Evolutionary conservation across 2,113 vertebrate species (phyloP).

Genomic region (Ibidorhyncha struthersii): DNA sequence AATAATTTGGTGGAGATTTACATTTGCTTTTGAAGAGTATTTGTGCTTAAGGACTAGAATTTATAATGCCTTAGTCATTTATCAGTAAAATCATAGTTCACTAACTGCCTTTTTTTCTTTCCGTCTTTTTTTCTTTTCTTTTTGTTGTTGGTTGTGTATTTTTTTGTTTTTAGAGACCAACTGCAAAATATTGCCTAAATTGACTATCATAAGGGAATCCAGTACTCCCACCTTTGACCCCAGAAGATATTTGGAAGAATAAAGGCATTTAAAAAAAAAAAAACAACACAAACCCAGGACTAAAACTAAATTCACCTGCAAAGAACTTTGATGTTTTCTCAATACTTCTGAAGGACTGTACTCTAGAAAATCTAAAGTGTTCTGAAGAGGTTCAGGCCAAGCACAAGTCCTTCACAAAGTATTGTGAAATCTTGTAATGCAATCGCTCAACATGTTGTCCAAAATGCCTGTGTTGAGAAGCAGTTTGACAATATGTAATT

Average conservation of each 20-base stretch:
- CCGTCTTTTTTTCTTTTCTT: too few species aligned
- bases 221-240: neutral
- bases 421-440: neutral
- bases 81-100: neutral
- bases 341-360: neutral
- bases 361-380: neutral
- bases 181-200: neutral
- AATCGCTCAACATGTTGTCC: neutral
- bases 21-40: conserved; percentile 36
- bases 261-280: neutral
- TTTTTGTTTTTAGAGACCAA: neutral
- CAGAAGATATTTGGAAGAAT: neutral
- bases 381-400: neutral
- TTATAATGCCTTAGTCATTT: conserved; percentile 36
- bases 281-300: neutral
- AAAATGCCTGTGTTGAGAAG: neutral
- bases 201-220: neutral
- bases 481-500: neutral
- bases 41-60: conserved; percentile 28
- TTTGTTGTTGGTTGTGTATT: neutral
- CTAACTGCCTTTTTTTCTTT: neutral
- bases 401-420: neutral
- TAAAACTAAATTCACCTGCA: neutral
- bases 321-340: neutral
- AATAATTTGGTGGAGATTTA: neutral